Percentiles rank a stretch among this genome's conserved stretches.
Evolutionary conservation across 2,888 invertebrate species (phyloP).

Genomic region (Omphaloscelis lunosa): DNA sequence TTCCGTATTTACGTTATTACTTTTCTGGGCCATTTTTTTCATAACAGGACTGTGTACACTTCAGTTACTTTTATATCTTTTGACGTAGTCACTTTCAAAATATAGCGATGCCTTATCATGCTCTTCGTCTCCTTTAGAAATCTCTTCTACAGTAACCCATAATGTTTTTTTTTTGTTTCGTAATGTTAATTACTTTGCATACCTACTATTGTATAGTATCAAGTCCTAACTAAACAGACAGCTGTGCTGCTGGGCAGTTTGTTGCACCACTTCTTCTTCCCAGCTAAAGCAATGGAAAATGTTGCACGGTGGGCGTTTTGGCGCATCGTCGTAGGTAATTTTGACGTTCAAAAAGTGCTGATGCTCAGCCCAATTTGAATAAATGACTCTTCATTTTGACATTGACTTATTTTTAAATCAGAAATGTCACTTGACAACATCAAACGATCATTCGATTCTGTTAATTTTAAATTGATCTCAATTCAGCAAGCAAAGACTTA

Average conservation of each 20-base stretch:
- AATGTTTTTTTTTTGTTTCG: background rate
- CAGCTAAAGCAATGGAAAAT: background rate
- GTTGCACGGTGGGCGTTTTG: background rate
- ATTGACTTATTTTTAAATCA: background rate
- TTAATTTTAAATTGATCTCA: background rate
- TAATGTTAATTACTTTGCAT: background rate
- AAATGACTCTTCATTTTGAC: background rate
- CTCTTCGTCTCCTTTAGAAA: background rate
- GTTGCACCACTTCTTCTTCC: background rate
- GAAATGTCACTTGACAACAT: background rate
- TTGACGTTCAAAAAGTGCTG: background rate
- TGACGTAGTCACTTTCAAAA: no score
- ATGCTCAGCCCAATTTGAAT: background rate
- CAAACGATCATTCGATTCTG: background rate
- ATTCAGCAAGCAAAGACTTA: background rate
- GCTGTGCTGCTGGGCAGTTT: background rate
- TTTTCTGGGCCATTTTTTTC: background rate
- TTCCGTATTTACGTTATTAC: background rate
- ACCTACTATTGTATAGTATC: background rate
- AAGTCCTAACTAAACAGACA: background rate
- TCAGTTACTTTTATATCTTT: background rate
- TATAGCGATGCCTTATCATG: no score
- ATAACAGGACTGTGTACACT: background rate
- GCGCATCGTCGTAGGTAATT: background rate
- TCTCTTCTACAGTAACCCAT: background rate